Evolutionary conservation across 37 sponge, comb jelly and placozoan species (phyloP), one percentile per base, ranked within the genome.

Genomic region (Lycopodina hypogea): DNA sequence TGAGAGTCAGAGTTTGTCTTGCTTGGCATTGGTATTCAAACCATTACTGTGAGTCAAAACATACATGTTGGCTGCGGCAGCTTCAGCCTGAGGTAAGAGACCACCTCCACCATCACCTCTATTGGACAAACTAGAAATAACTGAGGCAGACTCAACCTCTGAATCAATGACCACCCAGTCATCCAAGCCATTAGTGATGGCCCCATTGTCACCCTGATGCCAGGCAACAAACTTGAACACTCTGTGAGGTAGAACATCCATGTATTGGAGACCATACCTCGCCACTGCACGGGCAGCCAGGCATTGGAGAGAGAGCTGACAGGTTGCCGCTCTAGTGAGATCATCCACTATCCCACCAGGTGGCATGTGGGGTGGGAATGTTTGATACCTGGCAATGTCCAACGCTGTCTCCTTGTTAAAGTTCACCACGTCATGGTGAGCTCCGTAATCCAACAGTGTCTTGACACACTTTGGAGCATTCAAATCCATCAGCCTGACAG

Each of bases 371-470:
- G 68, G 28, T 30, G 52, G 19, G 9, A 21, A 30, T 2, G 1
- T 29, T 64, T 61, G 28, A 0, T 14, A 42, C 41, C 42, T 39
- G 21, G 81, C 84, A 15, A 87, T 0, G 33, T 84, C 84, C 39
- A 92, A 50, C 3, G 92, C 89, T 3, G 88, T 87, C 53, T 80
- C 32, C 2, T 73, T 68, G n/a, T 83, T 58, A 56, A 87, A 84
- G 77, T 92, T 84, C 23, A 80, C 87, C 0, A 78, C 92, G 72
- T 83, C 87, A 12, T 77, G 36, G 21, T 81, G 92, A 23, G 88
- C 88, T 21, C 92, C 92, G 42, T 79, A 76, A 40, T 87, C 81
- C 0, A 87, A 21, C 53, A 92, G 60, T 8, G 76, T 72, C 52
- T 55, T 55, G 0, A 87, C 42, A 52, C 88, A 84, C 29, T 77